phyloP scores from a whole-genome alignment of 2,797 vertebrate species.

The Chiroxiphia lanceolata region DNA sequence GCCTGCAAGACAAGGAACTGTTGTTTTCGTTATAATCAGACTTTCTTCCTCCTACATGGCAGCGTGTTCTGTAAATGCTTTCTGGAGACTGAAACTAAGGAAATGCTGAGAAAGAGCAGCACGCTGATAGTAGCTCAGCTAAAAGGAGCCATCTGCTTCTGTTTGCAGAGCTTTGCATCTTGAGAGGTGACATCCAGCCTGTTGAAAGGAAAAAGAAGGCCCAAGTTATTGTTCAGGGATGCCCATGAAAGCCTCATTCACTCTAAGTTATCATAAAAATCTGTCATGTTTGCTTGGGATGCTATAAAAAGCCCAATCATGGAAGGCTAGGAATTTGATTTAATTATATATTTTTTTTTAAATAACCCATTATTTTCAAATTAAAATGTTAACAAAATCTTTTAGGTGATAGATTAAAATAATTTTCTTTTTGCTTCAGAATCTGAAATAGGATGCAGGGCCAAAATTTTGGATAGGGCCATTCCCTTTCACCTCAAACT shows the following conservation, averaged over 20 bases:
- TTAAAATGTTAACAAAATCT: background rate
- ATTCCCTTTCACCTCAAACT: background rate
- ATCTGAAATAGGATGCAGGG: background rate
- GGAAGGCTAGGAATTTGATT: background rate
- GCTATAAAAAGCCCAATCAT: background rate
- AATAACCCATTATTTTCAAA: background rate
- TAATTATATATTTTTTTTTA: background rate
- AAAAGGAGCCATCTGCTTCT: conserved; percentile 53
- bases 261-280: background rate
- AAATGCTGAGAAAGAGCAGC: conserved; percentile 46
- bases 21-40: conserved; percentile 8
- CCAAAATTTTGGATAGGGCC: background rate
- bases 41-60: conserved; percentile 1
- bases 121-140: conserved; percentile 14
- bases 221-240: background rate
- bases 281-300: background rate
- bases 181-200: background rate
- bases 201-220: background rate
- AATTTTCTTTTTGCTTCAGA: background rate
- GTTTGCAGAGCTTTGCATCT: background rate
- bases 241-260: background rate
- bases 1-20: background rate
- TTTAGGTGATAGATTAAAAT: background rate
- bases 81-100: background rate
- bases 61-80: conserved; percentile 26